These are phyloP conservation scores for Rhizomys pruinosus DNA, from an alignment of 2,113 vertebrate species.

Conservation along the genomic window DNA sequence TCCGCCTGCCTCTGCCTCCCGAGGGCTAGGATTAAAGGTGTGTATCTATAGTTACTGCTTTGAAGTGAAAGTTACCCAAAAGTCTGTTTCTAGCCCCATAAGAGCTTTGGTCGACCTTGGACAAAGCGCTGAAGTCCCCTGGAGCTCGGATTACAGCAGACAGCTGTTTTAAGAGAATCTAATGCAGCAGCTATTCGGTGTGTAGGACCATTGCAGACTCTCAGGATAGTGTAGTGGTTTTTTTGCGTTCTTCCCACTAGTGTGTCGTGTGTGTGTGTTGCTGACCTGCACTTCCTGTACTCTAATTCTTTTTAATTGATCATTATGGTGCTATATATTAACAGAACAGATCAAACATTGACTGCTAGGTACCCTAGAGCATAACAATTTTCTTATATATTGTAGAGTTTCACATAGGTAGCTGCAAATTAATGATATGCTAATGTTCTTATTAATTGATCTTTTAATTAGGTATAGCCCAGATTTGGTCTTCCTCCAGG, in stretches of 20 bases:
- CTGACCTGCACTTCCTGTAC: neutral
- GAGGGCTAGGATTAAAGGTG: too few relatives aligned
- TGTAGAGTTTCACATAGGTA: neutral
- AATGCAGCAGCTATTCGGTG: neutral
- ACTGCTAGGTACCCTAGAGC: neutral
- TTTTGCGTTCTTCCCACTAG: neutral
- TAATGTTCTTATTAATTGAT: conserved; percentile 36
- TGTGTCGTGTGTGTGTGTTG: neutral
- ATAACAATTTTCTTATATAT: neutral
- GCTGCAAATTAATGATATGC: neutral
- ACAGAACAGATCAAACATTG: neutral
- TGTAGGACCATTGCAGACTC: neutral
- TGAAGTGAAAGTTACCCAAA: neutral
- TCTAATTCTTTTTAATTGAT: neutral
- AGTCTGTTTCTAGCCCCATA: neutral
- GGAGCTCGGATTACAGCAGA: too few relatives aligned
- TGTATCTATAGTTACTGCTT: neutral
- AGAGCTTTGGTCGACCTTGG: neutral
- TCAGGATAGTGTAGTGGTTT: neutral
- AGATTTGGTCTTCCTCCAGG: conserved; percentile 96
- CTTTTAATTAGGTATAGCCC: conserved; percentile 91
- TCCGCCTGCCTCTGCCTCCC: too few relatives aligned
- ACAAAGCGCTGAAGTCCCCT: neutral
- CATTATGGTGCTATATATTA: neutral
- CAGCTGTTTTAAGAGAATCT: neutral